Conservation (phyloP, 1,140 invertebrate genomes). For the Spodoptera frugiperda region DNA sequence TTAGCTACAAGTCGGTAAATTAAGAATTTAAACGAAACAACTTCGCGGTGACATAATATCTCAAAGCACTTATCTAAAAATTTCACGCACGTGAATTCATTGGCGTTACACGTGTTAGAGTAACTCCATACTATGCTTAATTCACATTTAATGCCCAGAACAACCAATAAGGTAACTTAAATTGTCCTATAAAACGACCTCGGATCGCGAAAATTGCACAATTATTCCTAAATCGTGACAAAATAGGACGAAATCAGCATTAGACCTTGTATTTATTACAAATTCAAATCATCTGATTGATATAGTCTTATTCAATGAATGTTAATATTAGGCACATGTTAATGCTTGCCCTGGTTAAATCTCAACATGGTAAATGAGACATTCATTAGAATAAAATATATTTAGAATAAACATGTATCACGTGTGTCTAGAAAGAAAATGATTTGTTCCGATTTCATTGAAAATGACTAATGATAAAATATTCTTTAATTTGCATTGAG, state of each 20-base stretch:
- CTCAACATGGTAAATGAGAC: too few relatives aligned
- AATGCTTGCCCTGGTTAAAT: background rate
- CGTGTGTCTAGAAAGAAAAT: too few relatives aligned
- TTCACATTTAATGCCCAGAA: conserved; percentile 7
- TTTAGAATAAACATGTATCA: too few relatives aligned
- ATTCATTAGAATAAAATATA: too few relatives aligned
- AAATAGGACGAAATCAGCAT: conserved; percentile 23
- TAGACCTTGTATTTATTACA: conserved; percentile 29
- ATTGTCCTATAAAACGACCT: background rate
- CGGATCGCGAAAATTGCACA: conserved; percentile 14
- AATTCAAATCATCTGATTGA: background rate
- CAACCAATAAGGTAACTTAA: conserved; percentile 1
- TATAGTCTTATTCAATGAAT: conserved; percentile 11
- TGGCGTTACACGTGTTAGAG: background rate
- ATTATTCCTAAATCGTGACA: conserved; percentile 32
- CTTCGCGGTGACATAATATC: background rate
- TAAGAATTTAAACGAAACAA: background rate
- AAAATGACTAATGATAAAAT: too few relatives aligned
- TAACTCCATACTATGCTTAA: background rate
- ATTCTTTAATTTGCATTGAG: too few relatives aligned
- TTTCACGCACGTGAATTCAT: background rate
- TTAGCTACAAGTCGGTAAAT: background rate
- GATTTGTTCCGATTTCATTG: too few relatives aligned
- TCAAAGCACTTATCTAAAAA: conserved; percentile 1
- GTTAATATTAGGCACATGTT: conserved; percentile 20